A percentile compares a stretch with the other conserved stretches of the same genome.
phyloP scores from a whole-genome alignment of 2,797 vertebrate genomes.

The Phataginus tetradactyla region DNA sequence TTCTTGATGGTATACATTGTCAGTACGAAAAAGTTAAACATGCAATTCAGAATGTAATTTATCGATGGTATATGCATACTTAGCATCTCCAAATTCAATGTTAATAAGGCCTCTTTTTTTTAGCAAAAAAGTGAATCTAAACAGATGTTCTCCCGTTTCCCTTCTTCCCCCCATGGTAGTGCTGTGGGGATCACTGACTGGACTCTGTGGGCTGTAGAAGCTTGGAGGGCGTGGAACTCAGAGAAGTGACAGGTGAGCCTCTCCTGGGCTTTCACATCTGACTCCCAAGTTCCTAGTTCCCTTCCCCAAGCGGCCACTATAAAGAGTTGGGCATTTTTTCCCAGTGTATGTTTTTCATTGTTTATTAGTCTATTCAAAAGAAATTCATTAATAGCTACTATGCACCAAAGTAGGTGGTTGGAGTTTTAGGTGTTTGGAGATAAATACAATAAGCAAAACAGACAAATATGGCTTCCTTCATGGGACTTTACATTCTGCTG shows the following conservation, averaged over 20 bases:
- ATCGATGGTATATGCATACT: neutral
- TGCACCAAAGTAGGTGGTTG: too few species aligned
- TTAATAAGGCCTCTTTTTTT: slow-evolving; percentile 7
- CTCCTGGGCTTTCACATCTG: neutral
- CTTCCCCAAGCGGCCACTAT: neutral
- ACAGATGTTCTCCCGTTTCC: neutral
- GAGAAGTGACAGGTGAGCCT: neutral
- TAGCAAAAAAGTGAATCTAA: neutral
- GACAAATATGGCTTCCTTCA: neutral
- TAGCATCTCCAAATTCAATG: neutral
- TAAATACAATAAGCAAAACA: neutral
- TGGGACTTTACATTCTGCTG: neutral
- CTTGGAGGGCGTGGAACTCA: neutral
- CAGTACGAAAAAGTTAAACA: neutral
- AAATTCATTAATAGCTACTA: neutral
- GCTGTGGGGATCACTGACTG: neutral
- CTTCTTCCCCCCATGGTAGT: neutral
- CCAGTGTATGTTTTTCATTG: neutral
- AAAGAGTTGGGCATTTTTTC: neutral
- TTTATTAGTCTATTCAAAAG: slow-evolving; percentile 30
- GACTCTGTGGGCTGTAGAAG: neutral
- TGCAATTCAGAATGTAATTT: neutral
- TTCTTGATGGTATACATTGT: neutral
- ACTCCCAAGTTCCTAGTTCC: neutral
- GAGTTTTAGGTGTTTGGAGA: neutral